phyloP scores from a whole-genome alignment of 2,797 vertebrate genomes.

The Amniataba percoides region DNA sequence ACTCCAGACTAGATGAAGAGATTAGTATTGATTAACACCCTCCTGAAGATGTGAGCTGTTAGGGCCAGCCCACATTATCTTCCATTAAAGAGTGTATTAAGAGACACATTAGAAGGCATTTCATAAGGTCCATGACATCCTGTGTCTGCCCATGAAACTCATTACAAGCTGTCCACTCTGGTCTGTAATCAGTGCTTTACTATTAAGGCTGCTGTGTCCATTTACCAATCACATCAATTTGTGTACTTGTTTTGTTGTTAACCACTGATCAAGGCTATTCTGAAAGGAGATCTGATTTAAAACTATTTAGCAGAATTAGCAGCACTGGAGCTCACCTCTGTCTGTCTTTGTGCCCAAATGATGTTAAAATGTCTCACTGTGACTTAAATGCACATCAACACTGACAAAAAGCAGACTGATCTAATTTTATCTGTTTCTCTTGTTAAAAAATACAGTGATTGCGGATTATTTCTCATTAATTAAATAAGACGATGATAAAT shows the following conservation, averaged over 20 bases:
- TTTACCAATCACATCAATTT: background rate
- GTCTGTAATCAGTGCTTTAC: background rate
- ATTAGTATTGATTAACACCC: constrained; percentile 43
- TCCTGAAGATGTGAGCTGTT: constrained; percentile 7
- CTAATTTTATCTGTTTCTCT: background rate
- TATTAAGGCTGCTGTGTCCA: background rate
- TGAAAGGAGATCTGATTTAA: background rate
- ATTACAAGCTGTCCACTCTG: background rate
- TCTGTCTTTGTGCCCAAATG: background rate
- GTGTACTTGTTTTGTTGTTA: background rate
- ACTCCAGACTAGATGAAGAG: constrained; percentile 16
- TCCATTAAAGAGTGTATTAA: constrained; percentile 22
- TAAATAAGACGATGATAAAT: constrained; percentile 27
- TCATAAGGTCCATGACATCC: constrained; percentile 15
- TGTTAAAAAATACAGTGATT: constrained; percentile 9
- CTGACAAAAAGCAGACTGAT: background rate
- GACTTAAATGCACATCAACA: background rate
- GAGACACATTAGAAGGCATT: constrained; percentile 24
- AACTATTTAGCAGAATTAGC: background rate
- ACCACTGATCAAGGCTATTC: background rate
- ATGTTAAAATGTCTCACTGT: background rate
- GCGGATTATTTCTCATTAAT: constrained; percentile 34
- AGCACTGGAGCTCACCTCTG: background rate
- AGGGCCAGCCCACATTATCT: constrained; percentile 20
- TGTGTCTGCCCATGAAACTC: constrained; percentile 7